These are phyloP conservation scores for Platysteira castanea DNA, from an alignment of 2,113 vertebrate genomes.

Conservation along the genomic window DNA sequence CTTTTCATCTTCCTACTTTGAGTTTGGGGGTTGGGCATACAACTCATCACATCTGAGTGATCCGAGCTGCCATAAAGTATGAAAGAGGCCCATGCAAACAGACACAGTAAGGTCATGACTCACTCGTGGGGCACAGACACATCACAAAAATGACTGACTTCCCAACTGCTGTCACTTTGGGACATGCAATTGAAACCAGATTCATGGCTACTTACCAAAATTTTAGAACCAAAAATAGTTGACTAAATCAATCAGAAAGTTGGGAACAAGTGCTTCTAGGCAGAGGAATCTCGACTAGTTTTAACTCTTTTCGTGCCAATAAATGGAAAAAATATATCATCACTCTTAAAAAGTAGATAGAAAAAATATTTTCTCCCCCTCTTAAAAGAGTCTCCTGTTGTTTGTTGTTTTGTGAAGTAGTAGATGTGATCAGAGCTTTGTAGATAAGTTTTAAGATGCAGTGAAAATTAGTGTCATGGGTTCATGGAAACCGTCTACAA, in stretches of 20 bases:
- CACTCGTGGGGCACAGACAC: neutral
- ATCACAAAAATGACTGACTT: neutral
- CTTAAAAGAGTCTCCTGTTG: neutral
- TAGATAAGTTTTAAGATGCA: neutral
- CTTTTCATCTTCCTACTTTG: neutral
- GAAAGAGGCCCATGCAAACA: neutral
- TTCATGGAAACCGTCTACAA: neutral
- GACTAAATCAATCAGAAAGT: neutral
- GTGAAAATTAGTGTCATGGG: neutral
- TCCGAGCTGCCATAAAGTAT: neutral
- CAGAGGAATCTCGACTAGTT: neutral
- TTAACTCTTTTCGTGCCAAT: neutral
- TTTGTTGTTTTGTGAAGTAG: neutral
- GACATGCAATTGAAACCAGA: neutral
- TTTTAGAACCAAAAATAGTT: neutral
- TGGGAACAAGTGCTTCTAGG: neutral
- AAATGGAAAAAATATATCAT: neutral
- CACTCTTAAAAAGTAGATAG: neutral
- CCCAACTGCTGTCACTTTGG: neutral
- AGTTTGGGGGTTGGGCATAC: neutral
- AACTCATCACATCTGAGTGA: neutral
- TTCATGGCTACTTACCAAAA: neutral
- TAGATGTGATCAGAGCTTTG: neutral
- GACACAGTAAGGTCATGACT: neutral
- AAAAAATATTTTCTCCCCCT: neutral